A percentile compares a stretch with the other conserved stretches of the same genome.
Conservation (phyloP, 2,113 vertebrate genomes). For the Ophiodon elongatus region DNA sequence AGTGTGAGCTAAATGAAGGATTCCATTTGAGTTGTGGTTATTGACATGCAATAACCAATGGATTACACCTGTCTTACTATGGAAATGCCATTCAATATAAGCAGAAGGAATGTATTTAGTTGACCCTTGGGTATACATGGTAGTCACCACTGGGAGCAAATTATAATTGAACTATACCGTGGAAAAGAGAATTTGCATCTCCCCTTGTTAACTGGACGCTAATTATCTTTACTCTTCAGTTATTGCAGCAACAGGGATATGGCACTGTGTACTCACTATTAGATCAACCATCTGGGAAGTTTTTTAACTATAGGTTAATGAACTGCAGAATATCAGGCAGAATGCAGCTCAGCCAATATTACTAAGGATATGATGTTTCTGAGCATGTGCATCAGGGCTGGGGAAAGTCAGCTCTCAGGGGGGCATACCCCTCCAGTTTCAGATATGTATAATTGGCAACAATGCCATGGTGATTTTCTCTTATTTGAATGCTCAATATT, state of each 20-base stretch:
- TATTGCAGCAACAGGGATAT: constrained; percentile 73
- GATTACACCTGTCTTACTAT: constrained; percentile 64
- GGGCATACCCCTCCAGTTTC: constrained; percentile 59
- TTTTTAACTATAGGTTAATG: constrained; percentile 85
- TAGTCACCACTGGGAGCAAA: constrained; percentile 75
- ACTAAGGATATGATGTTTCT: constrained; percentile 66
- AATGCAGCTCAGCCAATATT: constrained; percentile 73
- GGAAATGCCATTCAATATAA: constrained; percentile 75
- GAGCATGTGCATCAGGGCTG: constrained; percentile 51
- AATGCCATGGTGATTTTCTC: constrained; percentile 43
- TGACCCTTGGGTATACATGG: constrained; percentile 67
- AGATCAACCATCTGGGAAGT: constrained; percentile 79
- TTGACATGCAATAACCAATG: constrained; percentile 78
- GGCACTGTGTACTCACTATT: constrained; percentile 78
- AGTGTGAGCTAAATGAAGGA: constrained; percentile 72
- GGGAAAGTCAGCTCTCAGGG: constrained; percentile 66
- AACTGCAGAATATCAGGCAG: constrained; percentile 78
- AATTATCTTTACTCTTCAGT: constrained; percentile 85
- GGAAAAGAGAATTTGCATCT: constrained; percentile 75
- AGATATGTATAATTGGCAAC: constrained; percentile 76
- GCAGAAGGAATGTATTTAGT: constrained; percentile 40
- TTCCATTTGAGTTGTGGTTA: constrained; percentile 69
- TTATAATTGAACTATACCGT: constrained; percentile 78
- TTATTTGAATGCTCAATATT: constrained; percentile 62
- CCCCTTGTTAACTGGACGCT: constrained; percentile 75